Percentiles rank a stretch among this genome's conserved stretches.
phyloP scores from a whole-genome alignment of 2,888 invertebrate genomes.

The Fragum fragum region DNA sequence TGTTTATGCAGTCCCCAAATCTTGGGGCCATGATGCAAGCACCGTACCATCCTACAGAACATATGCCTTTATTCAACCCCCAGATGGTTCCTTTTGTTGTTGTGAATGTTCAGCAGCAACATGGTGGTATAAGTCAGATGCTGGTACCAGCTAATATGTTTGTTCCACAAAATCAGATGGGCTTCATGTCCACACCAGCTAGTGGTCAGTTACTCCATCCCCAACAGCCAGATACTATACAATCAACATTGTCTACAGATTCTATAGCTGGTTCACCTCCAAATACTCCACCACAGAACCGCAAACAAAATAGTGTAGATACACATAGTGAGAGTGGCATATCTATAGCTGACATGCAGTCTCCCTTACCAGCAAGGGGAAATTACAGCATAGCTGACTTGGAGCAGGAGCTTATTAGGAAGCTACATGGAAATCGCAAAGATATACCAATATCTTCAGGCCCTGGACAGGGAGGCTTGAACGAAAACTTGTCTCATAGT shows the following conservation, averaged over 20 bases:
- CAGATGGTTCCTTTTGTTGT: slow-evolving; percentile 62
- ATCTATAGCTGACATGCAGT: slow-evolving; percentile 63
- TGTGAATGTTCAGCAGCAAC: slow-evolving; percentile 65
- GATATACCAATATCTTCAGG: slow-evolving; percentile 58
- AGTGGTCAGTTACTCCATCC: slow-evolving; percentile 38
- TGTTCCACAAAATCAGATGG: slow-evolving; percentile 47
- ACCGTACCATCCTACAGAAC: slow-evolving; percentile 48
- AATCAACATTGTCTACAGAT: slow-evolving; percentile 25
- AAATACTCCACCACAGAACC: slow-evolving; percentile 75
- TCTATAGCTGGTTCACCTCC: slow-evolving; percentile 72
- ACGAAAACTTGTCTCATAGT: slow-evolving; percentile 55
- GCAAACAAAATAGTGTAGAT: slow-evolving; percentile 68
- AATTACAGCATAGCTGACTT: slow-evolving; percentile 75
- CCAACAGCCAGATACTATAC: slow-evolving; percentile 50
- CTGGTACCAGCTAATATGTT: slow-evolving; percentile 61
- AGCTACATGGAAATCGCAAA: slow-evolving; percentile 77
- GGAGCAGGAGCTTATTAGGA: slow-evolving; percentile 84
- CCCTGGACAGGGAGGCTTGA: slow-evolving; percentile 34
- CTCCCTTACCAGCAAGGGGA: slow-evolving; percentile 63
- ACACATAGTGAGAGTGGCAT: slow-evolving; percentile 56
- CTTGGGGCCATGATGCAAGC: slow-evolving; percentile 67
- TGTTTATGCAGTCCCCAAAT: slow-evolving; percentile 65
- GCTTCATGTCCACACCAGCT: slow-evolving; percentile 24
- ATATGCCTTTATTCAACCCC: slow-evolving; percentile 22
- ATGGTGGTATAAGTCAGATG: slow-evolving; percentile 62